A percentile compares a stretch with the other conserved stretches of the same genome.
phyloP scores from a whole-genome alignment of 2,888 invertebrate genomes.

The Lymantria dispar region DNA sequence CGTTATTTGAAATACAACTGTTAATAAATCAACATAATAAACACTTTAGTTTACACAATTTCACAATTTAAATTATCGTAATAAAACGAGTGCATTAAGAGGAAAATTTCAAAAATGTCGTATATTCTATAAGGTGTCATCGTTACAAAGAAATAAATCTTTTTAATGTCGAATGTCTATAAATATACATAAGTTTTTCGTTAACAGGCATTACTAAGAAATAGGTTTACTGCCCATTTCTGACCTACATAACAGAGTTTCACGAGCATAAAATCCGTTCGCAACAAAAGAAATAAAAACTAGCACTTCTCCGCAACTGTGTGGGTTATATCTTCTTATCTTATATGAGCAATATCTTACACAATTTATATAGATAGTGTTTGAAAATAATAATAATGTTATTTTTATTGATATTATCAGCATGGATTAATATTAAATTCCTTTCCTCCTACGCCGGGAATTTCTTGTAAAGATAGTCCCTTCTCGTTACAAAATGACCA shows the following conservation, averaged over 20 bases:
- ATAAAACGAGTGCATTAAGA: too few species aligned
- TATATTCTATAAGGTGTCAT: background rate
- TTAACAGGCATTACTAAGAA: background rate
- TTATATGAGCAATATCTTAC: slow-evolving; percentile 12
- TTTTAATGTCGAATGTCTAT: slow-evolving; percentile 4
- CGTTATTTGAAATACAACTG: too few species aligned
- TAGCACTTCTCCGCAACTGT: slow-evolving; percentile 6
- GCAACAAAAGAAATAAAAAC: slow-evolving; percentile 1
- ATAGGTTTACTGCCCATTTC: slow-evolving; percentile 2
- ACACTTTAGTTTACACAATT: too few species aligned
- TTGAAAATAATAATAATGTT: background rate
- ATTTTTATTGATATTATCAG: background rate
- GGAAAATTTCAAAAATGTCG: too few species aligned
- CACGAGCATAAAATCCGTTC: background rate
- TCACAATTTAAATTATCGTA: background rate
- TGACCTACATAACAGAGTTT: background rate
- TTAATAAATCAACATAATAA: too few species aligned
- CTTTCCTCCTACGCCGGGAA: background rate
- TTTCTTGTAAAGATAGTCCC: too few species aligned
- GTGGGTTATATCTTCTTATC: slow-evolving; percentile 20
- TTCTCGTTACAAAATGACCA: too few species aligned
- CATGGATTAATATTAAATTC: background rate
- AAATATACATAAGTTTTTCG: background rate
- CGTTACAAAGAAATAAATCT: slow-evolving; percentile 10
- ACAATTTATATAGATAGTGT: slow-evolving; percentile 6